Base-by-base conservation (phyloP, 2,797 vertebrate genomes). In the Uromys caudimaculatus region DNA sequence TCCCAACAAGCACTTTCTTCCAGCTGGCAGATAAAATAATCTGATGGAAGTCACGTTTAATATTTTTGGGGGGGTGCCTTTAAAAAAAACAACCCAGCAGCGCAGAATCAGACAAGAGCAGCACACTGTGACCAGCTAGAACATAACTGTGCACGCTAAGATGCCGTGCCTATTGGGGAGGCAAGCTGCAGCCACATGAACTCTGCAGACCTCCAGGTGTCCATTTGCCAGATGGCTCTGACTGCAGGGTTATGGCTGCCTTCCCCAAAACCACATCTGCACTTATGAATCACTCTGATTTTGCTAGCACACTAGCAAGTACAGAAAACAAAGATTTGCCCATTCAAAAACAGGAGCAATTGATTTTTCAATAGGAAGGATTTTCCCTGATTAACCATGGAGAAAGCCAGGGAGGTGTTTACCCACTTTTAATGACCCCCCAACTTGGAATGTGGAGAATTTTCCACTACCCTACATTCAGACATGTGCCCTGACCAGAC, bases 1-100 rank as follows among this genome's bases (percentile, higher is more conserved):
- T 91, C 94, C 87, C 58, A 99, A 99, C 99, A 98, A 93, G 94
- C 90, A 93, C 97, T 98, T 96, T 97, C 97, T 97, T 97, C 82
- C 93, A 89, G 93, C 41, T 97, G 95, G 94, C 93, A 97, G 96
- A 97, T 96, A 69, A 97, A 98, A 97, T 89, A 93, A 92, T 84
- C 92, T 47, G 27, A 56, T 6, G 67, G n/a, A 95, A 69, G 24
- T 90, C 86, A 93, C 94, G 41, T 95, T 97, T 93, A 69, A 75
- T 93, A n/a, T 90, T 94, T 96, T 84, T 73, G 95, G 87, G 64
- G 84, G 38, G n/a, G 16, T 23, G 32, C 13, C 13, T 56, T 41
- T 24, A 12, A 13, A 58, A 3, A 89, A 77, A 60, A 27, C 64
- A 21, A 8, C 0, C 5, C 52, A 29, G 62, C 44, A 73, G 54